Base-by-base conservation (phyloP, 1,140 invertebrate genomes). In the Drosophila baimaii region DNA sequence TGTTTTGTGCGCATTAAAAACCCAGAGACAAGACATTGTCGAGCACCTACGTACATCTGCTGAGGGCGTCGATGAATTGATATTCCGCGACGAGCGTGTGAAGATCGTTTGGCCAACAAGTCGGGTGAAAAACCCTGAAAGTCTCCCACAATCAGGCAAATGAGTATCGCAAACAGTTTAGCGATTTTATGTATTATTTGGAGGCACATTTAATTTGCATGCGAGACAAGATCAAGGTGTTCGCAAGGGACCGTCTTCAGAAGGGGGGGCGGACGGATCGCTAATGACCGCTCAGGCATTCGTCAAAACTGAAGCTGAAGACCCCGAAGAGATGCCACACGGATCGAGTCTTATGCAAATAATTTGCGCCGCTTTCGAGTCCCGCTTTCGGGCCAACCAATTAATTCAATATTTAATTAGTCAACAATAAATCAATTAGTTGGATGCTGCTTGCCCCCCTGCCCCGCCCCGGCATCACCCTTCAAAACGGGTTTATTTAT, bases 331-430 rank as follows among this genome's bases (percentile, higher is more conserved):
- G 44, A 29, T 58, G 56, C 44, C 61, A 52, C 33, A 65, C 43
- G 66, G 21, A 75, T 66, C 55, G 39, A 51, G 43, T 49, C 61
- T 73, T 89, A 88, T 88, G 84, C 66, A 88, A 88, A 88, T 88
- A 79, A 85, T 78, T 65, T 81, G 61, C 57, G 73, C 39, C 39
- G 63, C 29, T 65, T 85, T 73, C 44, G 37, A 71, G 64, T 21
- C 57, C 49, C 46, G 58, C 43, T n/a, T n/a, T n/a, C n/a, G 62
- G 74, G 62, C 82, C 77, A 71, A 83, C 68, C 84, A 88, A 88
- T 88, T 84, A 88, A 89, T 89, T 89, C 81, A 89, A 88, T 88
- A 89, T 89, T 88, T 88, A 88, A 88, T 88, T 88, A 88, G 84
- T 83, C 73, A 88, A 88, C 84, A 88, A 84, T 89, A 88, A 88